These are phyloP conservation scores for Aelia acuminata DNA, from an alignment of 2,888 invertebrate species.

Conservation along the genomic window DNA sequence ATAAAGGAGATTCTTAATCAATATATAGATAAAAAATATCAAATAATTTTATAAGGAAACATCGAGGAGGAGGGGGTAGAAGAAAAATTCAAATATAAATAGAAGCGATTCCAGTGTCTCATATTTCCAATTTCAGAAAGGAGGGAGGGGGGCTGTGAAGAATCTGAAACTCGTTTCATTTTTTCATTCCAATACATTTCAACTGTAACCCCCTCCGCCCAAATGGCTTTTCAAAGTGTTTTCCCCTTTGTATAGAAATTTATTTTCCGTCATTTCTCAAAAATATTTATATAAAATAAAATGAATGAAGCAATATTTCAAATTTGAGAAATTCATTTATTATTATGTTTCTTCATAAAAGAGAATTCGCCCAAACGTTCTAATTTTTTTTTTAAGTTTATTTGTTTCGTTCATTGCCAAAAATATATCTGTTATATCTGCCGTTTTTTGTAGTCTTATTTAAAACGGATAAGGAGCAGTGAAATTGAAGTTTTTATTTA, in stretches of 20 bases:
- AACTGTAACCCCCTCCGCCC: not conserved
- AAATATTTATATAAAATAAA: not conserved
- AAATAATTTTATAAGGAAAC: not conserved
- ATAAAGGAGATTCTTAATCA: not conserved
- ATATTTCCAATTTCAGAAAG: slow-evolving; percentile 24
- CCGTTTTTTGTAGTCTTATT: no score
- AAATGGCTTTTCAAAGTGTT: slow-evolving; percentile 25
- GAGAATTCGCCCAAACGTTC: not conserved
- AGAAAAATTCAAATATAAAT: slow-evolving; percentile 15
- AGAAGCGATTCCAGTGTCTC: slow-evolving; percentile 1
- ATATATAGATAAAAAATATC: not conserved
- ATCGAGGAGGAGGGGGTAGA: not conserved
- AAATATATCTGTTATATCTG: no score
- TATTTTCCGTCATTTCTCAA: not conserved
- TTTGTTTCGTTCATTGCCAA: no score
- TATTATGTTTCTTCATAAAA: not conserved
- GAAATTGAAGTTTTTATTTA: no score
- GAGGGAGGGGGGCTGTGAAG: not conserved
- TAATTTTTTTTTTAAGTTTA: no score
- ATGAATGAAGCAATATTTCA: not conserved
- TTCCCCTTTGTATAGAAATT: not conserved
- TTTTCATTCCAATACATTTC: slow-evolving; percentile 32
- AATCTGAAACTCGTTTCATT: slow-evolving; percentile 31
- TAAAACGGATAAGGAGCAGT: no score
- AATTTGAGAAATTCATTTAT: not conserved